Base-by-base conservation (phyloP, 2,797 vertebrate genomes). In the Phyllotis vaccarum region DNA sequence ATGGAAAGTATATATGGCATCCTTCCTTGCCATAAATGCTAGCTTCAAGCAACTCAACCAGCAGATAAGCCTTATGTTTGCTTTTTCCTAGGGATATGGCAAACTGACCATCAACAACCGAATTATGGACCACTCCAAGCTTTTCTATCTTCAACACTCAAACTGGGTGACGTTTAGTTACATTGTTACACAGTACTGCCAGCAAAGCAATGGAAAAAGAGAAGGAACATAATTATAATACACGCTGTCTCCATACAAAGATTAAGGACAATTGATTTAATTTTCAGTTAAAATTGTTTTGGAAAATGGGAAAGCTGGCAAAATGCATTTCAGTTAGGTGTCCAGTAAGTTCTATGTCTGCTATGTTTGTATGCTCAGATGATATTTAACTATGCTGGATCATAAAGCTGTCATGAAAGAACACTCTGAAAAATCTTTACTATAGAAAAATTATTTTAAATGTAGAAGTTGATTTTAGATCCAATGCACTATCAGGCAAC, bases 11-110 rank as follows among this genome's bases (percentile, higher is more conserved):
- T 22, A 31, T 27, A 60, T 74, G 49, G 46, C 22, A 2, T 62
- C 14, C 19, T 43, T 87, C 49, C 12, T 66, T 49, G 79, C 16
- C 58, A 8, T 87, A 66, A 72, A 87, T 85, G 16, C n/a, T 89
- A 37, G 43, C 22, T 72, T 4, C 52, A 17, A 82, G 85, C 72
- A 96, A 94, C 94, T 43, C 95, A 93, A 82, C 17, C 19, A 58
- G 14, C 62, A 40, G 2, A 74, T 85, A 90, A 94, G 0, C 13
- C 31, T 70, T 64, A 16, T 75, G 43, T 64, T 92, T 82, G 56
- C 9, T 83, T 96, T 93, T 88, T 66, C 40, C 49, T 70, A 78
- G 11, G 52, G 17, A 3, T 93, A 29, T 91, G 74, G 70, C 74
- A 70, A 88, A 79, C 16, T 91, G 27, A n/a, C 9, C 68, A 86